phyloP scores from a whole-genome alignment of 2,113 vertebrate genomes.

The Phycodurus eques region DNA sequence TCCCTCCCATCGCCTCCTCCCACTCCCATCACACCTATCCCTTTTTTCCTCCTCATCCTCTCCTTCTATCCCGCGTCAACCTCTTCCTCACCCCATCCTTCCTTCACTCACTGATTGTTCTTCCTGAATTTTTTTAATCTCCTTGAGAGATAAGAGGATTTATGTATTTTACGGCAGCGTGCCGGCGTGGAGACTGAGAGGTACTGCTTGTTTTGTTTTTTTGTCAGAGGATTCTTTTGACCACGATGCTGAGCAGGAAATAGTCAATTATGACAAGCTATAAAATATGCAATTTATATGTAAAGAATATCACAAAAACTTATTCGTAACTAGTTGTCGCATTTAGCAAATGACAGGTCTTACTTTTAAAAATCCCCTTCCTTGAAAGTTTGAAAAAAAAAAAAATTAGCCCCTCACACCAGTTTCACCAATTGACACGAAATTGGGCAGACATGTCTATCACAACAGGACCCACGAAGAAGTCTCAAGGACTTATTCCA shows the following conservation, averaged over 20 bases:
- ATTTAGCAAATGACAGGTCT: too few species aligned
- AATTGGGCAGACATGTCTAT: background rate
- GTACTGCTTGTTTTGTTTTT: background rate
- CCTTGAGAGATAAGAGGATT: background rate
- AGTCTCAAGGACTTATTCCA: too few species aligned
- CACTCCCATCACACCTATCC: background rate
- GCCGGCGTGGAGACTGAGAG: background rate
- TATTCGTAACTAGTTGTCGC: background rate
- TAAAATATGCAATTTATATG: background rate
- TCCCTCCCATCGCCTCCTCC: conserved; percentile 4
- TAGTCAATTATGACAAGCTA: background rate
- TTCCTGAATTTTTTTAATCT: background rate
- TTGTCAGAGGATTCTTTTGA: background rate
- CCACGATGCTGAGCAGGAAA: background rate
- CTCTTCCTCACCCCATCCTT: background rate
- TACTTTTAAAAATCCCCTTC: too few species aligned
- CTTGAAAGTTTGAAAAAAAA: too few species aligned
- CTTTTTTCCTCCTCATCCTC: conserved; percentile 25
- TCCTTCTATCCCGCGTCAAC: conserved; percentile 5
- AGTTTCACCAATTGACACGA: background rate
- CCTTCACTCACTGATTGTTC: background rate
- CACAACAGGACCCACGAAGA: background rate
- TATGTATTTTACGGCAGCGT: background rate
- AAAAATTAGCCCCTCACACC: background rate
- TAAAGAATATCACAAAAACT: background rate